These are phyloP conservation scores for Papilio protenor DNA, from an alignment of 2,888 invertebrate genomes.

Conservation along the genomic window DNA sequence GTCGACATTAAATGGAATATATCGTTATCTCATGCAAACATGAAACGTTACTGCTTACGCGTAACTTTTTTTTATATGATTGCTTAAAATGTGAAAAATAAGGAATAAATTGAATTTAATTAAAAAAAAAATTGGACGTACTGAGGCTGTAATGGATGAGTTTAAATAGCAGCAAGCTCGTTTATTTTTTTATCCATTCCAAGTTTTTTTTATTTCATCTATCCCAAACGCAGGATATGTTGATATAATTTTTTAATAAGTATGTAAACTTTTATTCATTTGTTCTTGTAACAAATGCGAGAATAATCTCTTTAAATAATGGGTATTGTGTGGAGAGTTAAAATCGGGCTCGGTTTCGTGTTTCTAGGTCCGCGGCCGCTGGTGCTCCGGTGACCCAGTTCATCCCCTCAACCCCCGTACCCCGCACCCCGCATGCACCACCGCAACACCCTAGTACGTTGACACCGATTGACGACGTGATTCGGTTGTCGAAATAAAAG, in stretches of 20 bases:
- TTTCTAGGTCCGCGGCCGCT: constrained; percentile 53
- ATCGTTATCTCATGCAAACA: constrained; percentile 15
- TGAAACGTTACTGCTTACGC: background rate
- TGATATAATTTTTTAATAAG: too few species aligned
- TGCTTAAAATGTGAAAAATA: background rate
- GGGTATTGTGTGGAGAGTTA: constrained; percentile 48
- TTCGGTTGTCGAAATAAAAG: constrained; percentile 15
- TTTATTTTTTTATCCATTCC: too few species aligned
- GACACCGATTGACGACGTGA: constrained; percentile 28
- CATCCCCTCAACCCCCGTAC: constrained; percentile 45
- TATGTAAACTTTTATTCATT: too few species aligned
- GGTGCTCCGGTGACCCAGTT: constrained; percentile 74
- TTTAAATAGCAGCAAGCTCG: too few species aligned
- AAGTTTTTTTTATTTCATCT: too few species aligned
- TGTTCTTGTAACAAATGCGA: background rate
- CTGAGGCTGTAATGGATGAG: too few species aligned
- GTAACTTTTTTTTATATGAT: background rate
- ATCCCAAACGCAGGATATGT: too few species aligned
- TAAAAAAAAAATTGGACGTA: too few species aligned
- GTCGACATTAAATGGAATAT: constrained; percentile 16
- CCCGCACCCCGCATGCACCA: constrained; percentile 28
- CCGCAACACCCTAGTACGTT: constrained; percentile 5
- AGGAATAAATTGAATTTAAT: too few species aligned
- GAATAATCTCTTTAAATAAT: constrained; percentile 13
- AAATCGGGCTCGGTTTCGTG: constrained; percentile 55